phyloP scores from a whole-genome alignment of 2,888 invertebrate species.

The Sinhomidia bicolor region DNA sequence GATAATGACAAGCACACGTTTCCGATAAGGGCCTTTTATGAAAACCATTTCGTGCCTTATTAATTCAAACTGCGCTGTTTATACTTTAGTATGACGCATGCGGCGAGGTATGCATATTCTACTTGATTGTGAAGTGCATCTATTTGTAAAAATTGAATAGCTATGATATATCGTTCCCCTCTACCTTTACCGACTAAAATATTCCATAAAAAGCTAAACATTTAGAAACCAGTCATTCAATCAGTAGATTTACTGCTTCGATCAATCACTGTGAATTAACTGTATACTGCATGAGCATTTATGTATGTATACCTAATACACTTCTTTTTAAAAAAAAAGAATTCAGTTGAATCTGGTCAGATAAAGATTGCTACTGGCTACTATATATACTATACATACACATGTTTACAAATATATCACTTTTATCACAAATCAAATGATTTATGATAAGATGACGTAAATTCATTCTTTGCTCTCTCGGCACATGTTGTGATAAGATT shows the following conservation, averaged over 20 bases:
- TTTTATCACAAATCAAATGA: background rate
- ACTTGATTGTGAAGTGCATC: background rate
- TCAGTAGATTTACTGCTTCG: background rate
- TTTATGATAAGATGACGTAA: no score
- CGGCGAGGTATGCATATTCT: background rate
- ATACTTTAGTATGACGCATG: background rate
- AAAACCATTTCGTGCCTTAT: constrained; percentile 24
- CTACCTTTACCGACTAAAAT: background rate
- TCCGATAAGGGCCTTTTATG: constrained; percentile 28
- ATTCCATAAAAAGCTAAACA: background rate
- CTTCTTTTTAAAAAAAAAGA: no score
- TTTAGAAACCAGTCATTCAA: background rate
- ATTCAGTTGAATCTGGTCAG: background rate
- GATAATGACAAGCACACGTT: constrained; percentile 15
- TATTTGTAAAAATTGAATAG: background rate
- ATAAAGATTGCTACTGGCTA: background rate
- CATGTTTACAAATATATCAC: background rate
- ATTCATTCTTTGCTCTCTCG: background rate
- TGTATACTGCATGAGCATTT: background rate
- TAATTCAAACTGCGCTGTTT: constrained; percentile 19
- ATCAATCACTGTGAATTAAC: background rate
- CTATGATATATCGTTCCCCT: no score
- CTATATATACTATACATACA: background rate
- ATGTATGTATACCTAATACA: no score
- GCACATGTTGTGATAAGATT: background rate